Conservation (phyloP, 2,797 vertebrate species). For the Stomatorhinus walkeri region DNA sequence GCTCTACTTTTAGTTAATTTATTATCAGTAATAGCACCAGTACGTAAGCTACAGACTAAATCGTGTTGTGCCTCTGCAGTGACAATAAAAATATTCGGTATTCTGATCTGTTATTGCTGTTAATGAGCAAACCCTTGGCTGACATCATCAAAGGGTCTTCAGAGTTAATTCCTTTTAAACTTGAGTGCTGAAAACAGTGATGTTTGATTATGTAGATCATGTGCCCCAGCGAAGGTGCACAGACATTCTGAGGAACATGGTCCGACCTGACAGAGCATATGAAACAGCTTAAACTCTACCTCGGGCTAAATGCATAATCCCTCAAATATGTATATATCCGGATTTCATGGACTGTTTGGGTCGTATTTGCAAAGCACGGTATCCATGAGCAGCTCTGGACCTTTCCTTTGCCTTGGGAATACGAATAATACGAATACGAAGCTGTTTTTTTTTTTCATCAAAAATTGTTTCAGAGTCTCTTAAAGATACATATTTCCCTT, state of each 20-base stretch:
- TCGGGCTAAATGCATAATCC: constrained; percentile 42
- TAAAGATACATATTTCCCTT: neutral
- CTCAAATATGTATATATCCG: constrained; percentile 41
- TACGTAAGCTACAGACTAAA: neutral
- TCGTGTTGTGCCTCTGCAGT: neutral
- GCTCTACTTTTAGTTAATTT: neutral
- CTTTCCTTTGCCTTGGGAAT: constrained; percentile 20
- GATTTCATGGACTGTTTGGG: constrained; percentile 15
- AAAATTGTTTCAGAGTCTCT: neutral
- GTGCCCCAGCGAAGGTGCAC: constrained; percentile 22
- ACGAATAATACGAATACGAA: constrained; percentile 42
- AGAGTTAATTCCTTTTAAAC: constrained; percentile 56
- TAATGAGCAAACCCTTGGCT: constrained; percentile 43
- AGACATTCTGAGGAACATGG: neutral
- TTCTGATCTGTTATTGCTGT: constrained; percentile 41
- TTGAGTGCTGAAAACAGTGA: constrained; percentile 50
- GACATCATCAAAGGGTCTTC: constrained; percentile 48
- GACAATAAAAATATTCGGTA: neutral
- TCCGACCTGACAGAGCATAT: constrained; percentile 25
- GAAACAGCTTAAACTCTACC: constrained; percentile 42
- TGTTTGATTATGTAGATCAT: constrained; percentile 50
- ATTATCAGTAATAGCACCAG: neutral
- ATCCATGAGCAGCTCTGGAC: neutral
- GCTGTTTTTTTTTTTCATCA: neutral
- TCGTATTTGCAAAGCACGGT: neutral